A percentile compares a stretch with the other conserved stretches of the same genome.
These are phyloP conservation scores for Amia ocellicauda DNA, from an alignment of 2,113 vertebrate genomes.

Conservation along the genomic window DNA sequence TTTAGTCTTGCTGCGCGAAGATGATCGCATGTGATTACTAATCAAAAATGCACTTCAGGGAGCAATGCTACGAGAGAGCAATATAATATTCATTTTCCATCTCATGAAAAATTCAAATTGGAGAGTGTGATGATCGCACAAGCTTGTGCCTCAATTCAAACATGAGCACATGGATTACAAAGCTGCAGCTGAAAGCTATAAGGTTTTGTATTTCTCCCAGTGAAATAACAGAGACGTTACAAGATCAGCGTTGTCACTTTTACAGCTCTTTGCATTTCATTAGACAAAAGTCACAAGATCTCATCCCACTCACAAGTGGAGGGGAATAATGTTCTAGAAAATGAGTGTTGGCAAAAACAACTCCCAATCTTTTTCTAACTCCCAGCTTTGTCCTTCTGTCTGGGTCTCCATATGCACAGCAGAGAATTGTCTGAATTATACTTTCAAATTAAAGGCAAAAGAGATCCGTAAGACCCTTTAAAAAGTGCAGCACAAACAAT, in stretches of 20 bases:
- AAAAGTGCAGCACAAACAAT: too few relatives aligned
- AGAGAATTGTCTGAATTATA: constrained; percentile 2
- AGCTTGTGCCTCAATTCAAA: too few relatives aligned
- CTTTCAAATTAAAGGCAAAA: constrained; percentile 1
- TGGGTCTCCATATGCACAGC: neutral
- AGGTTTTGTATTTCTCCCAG: too few relatives aligned
- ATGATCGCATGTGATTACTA: neutral
- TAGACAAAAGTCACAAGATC: constrained; percentile 1
- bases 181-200: too few relatives aligned
- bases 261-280: constrained; percentile 10
- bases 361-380: neutral
- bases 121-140: constrained; percentile 7
- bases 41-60: constrained; percentile 6
- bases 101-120: constrained; percentile 18
- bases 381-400: neutral
- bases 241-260: neutral
- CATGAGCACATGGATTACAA: too few relatives aligned
- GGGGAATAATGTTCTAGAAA: constrained; percentile 8
- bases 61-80: neutral
- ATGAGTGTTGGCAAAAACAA: constrained; percentile 11
- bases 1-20: neutral
- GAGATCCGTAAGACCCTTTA: too few relatives aligned
- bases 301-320: neutral
- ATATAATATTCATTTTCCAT: constrained; percentile 12
- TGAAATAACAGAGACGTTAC: too few relatives aligned